Evolutionary conservation across 2,113 vertebrate genomes (phyloP), one percentile per base, ranked within the genome.

Genomic region (Sylvilagus bachmani): DNA sequence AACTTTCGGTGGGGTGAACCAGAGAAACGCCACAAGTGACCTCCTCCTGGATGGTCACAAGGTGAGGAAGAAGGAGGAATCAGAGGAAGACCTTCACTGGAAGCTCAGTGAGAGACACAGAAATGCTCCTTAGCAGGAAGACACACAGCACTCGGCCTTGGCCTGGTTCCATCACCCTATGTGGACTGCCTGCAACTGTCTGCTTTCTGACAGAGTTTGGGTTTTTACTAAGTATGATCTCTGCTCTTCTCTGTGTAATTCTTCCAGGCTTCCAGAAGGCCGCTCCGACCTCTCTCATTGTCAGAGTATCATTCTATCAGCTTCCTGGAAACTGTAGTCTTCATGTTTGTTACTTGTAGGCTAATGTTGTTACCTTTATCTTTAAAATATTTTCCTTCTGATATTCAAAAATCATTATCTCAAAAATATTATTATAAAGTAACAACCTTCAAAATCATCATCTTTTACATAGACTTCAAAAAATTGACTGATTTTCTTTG

Each of bases 291-390:
- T 90, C 25, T 19, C 19, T 74, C 25, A 11, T 82, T 79, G 16
- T 89, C 11, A 49, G 19, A 14, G 49, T 78, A 73, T 53, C 25
- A 74, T 88, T 10, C 29, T 51, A 44, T 19, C 3, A 4, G 71
- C 17, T 85, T 27, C 67, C 31, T 81, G 69, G 64, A 82, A 67
- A 89, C 22, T 64, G 22, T 4, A 31, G 4, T 69, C 64, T 55
- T 89, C 27, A 38, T 81, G 93, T 86, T 79, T 93, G 55, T 19
- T 69, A 92, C 74, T 92, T 86, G 38, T 27, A 79, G n/a, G 29
- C 49, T 82, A 38, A 80, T 14, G 78, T 95, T 90, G 51, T 67
- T 44, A 74, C 13, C 10, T 64, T 89, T 21, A 69, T 74, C n/a
- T 89, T 67, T 62, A 51, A 89, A 82, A 55, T 69, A 3, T 51